These are phyloP conservation scores for Spongilla lacustris DNA, from an alignment of 37 sponge, comb jelly and placozoan species.

Conservation along the genomic window DNA sequence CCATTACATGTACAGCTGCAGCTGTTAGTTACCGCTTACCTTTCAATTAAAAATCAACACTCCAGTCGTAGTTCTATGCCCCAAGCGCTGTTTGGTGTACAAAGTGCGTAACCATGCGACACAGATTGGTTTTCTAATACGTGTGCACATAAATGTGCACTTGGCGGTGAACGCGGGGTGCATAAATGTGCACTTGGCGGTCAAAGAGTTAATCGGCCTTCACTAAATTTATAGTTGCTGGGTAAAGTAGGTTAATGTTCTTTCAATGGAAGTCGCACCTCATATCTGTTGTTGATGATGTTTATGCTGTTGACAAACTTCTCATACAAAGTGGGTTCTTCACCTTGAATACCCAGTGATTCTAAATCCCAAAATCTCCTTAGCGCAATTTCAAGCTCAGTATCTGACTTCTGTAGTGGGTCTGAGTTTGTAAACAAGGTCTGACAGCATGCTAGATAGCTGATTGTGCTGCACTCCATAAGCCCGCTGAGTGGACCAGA, in stretches of 20 bases:
- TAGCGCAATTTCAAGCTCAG: not conserved
- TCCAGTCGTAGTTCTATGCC: no score
- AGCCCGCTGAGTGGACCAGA: slow-evolving; percentile 25
- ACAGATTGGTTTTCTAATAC: no score
- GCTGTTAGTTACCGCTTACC: no score
- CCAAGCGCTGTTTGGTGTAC: no score
- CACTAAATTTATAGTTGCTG: slow-evolving; percentile 22
- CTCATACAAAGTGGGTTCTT: not conserved
- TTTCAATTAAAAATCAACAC: no score
- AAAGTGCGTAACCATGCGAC: no score
- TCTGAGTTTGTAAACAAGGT: not conserved
- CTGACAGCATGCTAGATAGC: slow-evolving; percentile 2
- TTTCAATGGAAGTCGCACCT: slow-evolving; percentile 38
- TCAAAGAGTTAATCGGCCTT: slow-evolving; percentile 16
- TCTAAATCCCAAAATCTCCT: slow-evolving; percentile 45
- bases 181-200: no score
- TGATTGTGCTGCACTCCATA: not conserved
- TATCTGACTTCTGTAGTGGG: not conserved
- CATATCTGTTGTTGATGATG: slow-evolving; percentile 23
- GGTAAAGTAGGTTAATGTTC: slow-evolving; percentile 26
- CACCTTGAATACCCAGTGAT: slow-evolving; percentile 21
- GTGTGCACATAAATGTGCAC: no score
- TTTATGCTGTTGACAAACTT: slow-evolving; percentile 17
- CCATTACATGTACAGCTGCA: no score
- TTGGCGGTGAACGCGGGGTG: no score